Evolutionary conservation across 1,140 invertebrate genomes (phyloP).

Genomic region (Ephestia elutella): DNA sequence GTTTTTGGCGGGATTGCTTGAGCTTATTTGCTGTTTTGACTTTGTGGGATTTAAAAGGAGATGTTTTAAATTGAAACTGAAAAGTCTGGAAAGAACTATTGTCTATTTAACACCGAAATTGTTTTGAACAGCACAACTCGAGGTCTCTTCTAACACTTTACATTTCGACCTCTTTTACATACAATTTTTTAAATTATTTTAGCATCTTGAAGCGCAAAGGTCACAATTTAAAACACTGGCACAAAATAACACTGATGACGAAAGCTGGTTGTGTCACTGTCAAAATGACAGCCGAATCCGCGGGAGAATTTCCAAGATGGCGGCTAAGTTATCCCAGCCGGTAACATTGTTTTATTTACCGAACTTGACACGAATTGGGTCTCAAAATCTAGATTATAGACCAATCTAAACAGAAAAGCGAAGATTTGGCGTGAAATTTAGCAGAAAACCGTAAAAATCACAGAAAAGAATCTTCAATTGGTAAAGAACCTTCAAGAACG

Average conservation of each 20-base stretch:
- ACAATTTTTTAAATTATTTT: background rate
- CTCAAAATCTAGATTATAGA: conserved; percentile 8
- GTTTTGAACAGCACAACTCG: conserved; percentile 3
- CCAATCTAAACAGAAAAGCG: conserved; percentile 10
- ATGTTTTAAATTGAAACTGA: background rate
- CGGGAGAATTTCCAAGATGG: conserved; percentile 26
- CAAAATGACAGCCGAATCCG: conserved; percentile 28
- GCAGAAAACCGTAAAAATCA: too few species aligned
- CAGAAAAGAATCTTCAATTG: too few species aligned
- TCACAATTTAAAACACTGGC: conserved; percentile 9
- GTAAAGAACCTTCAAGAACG: background rate
- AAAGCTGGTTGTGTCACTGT: conserved; percentile 23
- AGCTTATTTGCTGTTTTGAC: background rate
- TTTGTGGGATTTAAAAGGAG: background rate
- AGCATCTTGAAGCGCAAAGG: background rate
- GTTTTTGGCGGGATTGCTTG: background rate
- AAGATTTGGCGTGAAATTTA: conserved; percentile 24
- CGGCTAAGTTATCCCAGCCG: conserved; percentile 44
- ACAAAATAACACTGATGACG: conserved; percentile 16
- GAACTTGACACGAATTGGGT: too few species aligned
- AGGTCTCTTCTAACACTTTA: background rate
- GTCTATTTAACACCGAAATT: background rate
- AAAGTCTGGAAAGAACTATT: background rate
- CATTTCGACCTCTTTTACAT: background rate
- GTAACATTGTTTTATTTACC: background rate